These are phyloP conservation scores for Vesta saturnalis DNA, from an alignment of 2,888 invertebrate genomes.

Conservation along the genomic window DNA sequence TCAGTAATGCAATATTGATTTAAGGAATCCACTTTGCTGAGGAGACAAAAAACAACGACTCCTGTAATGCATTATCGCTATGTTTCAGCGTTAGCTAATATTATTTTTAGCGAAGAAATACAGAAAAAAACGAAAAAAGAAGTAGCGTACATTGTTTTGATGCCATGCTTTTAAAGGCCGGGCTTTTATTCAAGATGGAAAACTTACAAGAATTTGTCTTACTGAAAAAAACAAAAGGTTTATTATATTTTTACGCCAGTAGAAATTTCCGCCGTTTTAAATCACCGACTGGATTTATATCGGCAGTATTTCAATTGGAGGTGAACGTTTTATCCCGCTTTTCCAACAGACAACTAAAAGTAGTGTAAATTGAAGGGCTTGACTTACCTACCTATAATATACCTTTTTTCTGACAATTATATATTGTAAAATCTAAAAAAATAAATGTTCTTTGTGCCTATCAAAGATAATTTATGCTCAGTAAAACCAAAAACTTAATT, in stretches of 20 bases:
- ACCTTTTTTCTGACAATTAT: constrained; percentile 5
- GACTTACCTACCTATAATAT: constrained; percentile 3
- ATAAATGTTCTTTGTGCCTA: too few species aligned
- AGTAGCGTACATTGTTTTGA: constrained; percentile 58
- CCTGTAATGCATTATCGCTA: constrained; percentile 52
- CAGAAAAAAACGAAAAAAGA: constrained; percentile 51
- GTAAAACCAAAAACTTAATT: too few species aligned
- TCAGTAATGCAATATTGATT: constrained; percentile 54
- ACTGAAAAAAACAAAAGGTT: constrained; percentile 18
- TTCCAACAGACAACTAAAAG: constrained; percentile 17
- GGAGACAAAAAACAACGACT: constrained; percentile 50
- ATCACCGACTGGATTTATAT: constrained; percentile 25
- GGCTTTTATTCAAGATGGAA: constrained; percentile 39
- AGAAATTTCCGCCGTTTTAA: constrained; percentile 19
- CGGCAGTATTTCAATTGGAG: constrained; percentile 24
- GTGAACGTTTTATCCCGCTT: constrained; percentile 23
- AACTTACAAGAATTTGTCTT: constrained; percentile 19
- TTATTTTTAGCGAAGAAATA: constrained; percentile 58
- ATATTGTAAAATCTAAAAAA: neutral
- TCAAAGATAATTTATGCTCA: neutral
- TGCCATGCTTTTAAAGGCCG: constrained; percentile 56
- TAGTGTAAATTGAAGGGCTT: constrained; percentile 24
- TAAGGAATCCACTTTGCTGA: constrained; percentile 50
- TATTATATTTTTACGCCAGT: constrained; percentile 25
- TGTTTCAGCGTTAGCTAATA: constrained; percentile 56